A percentile compares a stretch with the other conserved stretches of the same genome.
Conservation (phyloP, 1,140 invertebrate genomes). For the Palaemon carinicauda region DNA sequence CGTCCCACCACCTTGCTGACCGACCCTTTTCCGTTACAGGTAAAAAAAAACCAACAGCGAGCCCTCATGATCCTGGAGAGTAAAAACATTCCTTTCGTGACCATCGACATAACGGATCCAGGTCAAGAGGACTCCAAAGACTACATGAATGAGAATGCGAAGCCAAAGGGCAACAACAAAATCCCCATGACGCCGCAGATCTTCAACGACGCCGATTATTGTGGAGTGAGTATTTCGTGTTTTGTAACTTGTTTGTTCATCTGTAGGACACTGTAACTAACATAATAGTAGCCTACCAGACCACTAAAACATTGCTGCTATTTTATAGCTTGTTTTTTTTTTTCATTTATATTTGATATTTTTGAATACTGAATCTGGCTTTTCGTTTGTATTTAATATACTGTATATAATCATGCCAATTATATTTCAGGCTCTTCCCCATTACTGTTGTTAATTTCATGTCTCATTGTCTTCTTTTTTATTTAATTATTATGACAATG, state of each 20-base stretch:
- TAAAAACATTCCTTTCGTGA: constrained; percentile 85
- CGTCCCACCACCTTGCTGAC: background rate
- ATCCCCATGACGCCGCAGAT: constrained; percentile 81
- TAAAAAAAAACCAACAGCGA: constrained; percentile 91
- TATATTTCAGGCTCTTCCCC: no score
- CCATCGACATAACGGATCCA: constrained; percentile 92
- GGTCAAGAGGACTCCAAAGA: constrained; percentile 87
- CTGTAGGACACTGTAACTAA: no score
- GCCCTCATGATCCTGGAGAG: constrained; percentile 91
- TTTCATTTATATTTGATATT: background rate
- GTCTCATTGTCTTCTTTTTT: no score
- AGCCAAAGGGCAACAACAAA: constrained; percentile 71
- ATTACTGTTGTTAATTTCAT: no score
- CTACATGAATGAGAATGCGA: constrained; percentile 89
- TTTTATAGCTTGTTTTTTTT: background rate
- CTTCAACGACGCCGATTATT: constrained; percentile 59
- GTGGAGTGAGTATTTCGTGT: constrained; percentile 37
- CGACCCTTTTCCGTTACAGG: constrained; percentile 69
- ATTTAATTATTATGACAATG: no score
- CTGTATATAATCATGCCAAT: no score
- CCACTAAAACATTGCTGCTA: background rate
- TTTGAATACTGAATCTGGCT: background rate
- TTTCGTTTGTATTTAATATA: no score
- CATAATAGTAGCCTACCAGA: background rate
- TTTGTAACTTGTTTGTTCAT: background rate